Evolutionary conservation across 2,888 invertebrate species (phyloP).

Genomic region (Drosophila algonquin): DNA sequence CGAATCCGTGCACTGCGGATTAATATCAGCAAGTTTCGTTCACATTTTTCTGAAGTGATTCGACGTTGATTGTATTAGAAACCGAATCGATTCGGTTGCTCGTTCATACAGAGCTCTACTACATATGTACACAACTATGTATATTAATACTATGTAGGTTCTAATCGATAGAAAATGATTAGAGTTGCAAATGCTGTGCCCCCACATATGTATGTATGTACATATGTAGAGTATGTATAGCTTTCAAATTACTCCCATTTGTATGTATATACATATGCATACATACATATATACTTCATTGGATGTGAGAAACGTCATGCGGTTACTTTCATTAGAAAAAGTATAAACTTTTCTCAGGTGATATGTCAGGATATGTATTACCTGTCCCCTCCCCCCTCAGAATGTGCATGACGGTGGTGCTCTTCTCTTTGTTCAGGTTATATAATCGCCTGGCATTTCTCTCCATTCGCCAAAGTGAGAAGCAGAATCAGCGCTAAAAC

Average conservation of each 20-base stretch:
- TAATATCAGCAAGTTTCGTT: no score
- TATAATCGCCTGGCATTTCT: conserved; percentile 44
- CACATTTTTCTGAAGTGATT: no score
- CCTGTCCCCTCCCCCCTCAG: not conserved
- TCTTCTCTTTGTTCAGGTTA: conserved; percentile 50
- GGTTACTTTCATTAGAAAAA: conserved; percentile 3
- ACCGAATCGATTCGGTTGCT: no score
- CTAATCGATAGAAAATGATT: no score
- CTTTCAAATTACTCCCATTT: not conserved
- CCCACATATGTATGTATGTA: not conserved
- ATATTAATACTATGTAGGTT: no score
- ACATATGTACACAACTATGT: no score
- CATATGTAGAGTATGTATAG: not conserved
- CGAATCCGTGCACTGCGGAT: no score
- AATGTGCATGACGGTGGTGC: not conserved
- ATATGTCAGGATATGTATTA: conserved; percentile 20
- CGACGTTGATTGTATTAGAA: no score
- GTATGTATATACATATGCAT: no score
- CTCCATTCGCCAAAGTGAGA: conserved; percentile 20
- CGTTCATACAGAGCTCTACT: no score
- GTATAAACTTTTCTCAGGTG: not conserved
- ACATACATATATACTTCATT: not conserved
- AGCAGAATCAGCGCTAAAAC: conserved; percentile 70
- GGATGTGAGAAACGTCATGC: not conserved
- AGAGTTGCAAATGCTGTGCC: no score